A percentile compares a stretch with the other conserved stretches of the same genome.
Conservation (phyloP, 2,113 vertebrate genomes). For the Xiphias gladius region DNA sequence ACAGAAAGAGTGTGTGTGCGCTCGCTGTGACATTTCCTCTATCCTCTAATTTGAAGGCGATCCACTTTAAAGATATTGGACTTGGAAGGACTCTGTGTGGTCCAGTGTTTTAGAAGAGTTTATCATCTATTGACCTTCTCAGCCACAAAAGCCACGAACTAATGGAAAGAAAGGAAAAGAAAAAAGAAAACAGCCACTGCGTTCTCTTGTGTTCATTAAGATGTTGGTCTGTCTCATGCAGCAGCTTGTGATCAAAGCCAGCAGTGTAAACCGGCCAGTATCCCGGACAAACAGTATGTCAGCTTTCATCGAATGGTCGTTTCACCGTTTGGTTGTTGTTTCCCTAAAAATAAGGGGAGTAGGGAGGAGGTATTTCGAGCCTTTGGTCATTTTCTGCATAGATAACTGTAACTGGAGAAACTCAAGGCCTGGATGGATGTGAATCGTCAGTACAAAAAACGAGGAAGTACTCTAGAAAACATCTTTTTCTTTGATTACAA, state of each 20-base stretch:
- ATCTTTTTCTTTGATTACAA: not conserved
- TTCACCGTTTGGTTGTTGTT: constrained; percentile 16
- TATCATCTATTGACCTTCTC: constrained; percentile 81
- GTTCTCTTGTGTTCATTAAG: constrained; percentile 25
- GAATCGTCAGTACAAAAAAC: not conserved
- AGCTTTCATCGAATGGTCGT: constrained; percentile 1
- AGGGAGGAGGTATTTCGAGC: not conserved
- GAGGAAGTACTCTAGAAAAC: too few species aligned
- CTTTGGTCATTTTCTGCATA: not conserved
- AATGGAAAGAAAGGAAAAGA: constrained; percentile 18
- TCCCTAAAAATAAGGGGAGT: not conserved
- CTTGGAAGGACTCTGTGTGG: constrained; percentile 60
- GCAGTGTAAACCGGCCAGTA: constrained; percentile 12
- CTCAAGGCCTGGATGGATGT: not conserved
- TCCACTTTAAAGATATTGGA: constrained; percentile 76
- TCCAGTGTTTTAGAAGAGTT: constrained; percentile 76
- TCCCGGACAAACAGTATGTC: constrained; percentile 14
- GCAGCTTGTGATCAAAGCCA: constrained; percentile 44
- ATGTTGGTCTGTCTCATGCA: constrained; percentile 1
- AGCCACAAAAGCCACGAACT: constrained; percentile 61
- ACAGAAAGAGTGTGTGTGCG: constrained; percentile 24
- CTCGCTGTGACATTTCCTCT: constrained; percentile 74
- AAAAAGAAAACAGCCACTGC: not conserved
- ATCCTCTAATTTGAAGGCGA: constrained; percentile 77
- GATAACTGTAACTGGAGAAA: not conserved